phyloP scores from a whole-genome alignment of 2,797 vertebrate species.

The Tenualosa ilisha region DNA sequence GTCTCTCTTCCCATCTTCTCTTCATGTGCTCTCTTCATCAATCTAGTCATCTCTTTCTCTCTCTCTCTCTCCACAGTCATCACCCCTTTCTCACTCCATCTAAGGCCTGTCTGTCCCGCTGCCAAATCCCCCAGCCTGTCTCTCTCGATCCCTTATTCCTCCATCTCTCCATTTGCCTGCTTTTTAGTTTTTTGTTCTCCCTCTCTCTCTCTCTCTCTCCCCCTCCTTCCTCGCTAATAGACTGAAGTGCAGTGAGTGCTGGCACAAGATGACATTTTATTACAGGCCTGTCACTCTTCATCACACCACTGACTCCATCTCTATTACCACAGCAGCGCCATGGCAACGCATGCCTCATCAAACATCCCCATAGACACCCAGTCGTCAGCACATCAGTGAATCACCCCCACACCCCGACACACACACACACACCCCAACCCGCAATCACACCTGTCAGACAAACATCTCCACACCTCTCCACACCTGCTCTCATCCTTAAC shows the following conservation, averaged over 20 bases:
- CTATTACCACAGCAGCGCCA: constrained; percentile 49
- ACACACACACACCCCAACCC: neutral
- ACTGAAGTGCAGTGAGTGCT: constrained; percentile 46
- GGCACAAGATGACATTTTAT: constrained; percentile 51
- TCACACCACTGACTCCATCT: constrained; percentile 48
- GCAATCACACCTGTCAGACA: neutral
- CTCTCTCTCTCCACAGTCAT: neutral
- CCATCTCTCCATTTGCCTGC: constrained; percentile 8
- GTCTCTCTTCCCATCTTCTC: neutral
- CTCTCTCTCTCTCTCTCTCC: constrained; percentile 1
- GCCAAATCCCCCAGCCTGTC: neutral
- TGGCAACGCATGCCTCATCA: constrained; percentile 43
- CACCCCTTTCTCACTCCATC: neutral
- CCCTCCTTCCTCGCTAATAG: constrained; percentile 49
- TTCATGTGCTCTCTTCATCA: neutral
- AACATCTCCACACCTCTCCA: neutral
- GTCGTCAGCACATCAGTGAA: neutral
- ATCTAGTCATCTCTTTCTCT: neutral
- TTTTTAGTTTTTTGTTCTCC: neutral
- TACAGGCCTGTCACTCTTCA: constrained; percentile 57
- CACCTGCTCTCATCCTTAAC: neutral
- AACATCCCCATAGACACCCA: constrained; percentile 8
- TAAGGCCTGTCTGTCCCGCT: no score
- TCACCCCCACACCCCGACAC: neutral
- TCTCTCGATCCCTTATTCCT: constrained; percentile 25